phyloP scores from a whole-genome alignment of 2,888 invertebrate genomes.

The Microctonus brassicae region DNA sequence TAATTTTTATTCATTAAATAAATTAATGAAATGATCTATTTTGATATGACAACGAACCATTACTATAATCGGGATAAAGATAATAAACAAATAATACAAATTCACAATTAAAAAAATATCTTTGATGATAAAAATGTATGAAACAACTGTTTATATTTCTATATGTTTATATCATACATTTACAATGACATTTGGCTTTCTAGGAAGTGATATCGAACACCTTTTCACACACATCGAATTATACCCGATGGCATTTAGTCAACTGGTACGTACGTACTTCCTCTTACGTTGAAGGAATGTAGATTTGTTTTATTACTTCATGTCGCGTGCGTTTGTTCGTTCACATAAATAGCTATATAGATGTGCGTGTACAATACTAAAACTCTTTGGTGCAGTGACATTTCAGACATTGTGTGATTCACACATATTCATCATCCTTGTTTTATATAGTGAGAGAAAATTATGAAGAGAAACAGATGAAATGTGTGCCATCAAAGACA shows the following conservation, averaged over 20 bases:
- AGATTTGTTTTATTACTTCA: constrained; percentile 29
- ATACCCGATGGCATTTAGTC: constrained; percentile 23
- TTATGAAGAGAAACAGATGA: neutral
- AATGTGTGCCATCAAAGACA: neutral
- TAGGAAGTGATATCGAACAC: constrained; percentile 35
- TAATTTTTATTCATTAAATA: too few species aligned
- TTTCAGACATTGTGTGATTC: constrained; percentile 25
- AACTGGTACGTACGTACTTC: constrained; percentile 35
- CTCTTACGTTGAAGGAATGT: constrained; percentile 29
- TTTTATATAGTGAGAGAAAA: too few species aligned
- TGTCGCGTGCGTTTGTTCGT: neutral
- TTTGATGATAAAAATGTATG: too few species aligned
- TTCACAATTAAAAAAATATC: too few species aligned
- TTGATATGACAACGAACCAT: too few species aligned
- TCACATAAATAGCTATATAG: neutral
- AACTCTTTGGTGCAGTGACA: constrained; percentile 8
- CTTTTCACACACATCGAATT: constrained; percentile 29
- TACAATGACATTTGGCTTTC: constrained; percentile 27
- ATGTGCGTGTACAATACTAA: too few species aligned
- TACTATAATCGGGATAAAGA: too few species aligned
- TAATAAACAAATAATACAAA: too few species aligned
- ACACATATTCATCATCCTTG: too few species aligned
- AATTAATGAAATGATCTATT: too few species aligned
- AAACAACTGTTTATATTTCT: too few species aligned
- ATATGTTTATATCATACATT: too few species aligned